These are phyloP conservation scores for Pseudorasbora parva DNA, from an alignment of 2,113 vertebrate genomes.

Conservation along the genomic window DNA sequence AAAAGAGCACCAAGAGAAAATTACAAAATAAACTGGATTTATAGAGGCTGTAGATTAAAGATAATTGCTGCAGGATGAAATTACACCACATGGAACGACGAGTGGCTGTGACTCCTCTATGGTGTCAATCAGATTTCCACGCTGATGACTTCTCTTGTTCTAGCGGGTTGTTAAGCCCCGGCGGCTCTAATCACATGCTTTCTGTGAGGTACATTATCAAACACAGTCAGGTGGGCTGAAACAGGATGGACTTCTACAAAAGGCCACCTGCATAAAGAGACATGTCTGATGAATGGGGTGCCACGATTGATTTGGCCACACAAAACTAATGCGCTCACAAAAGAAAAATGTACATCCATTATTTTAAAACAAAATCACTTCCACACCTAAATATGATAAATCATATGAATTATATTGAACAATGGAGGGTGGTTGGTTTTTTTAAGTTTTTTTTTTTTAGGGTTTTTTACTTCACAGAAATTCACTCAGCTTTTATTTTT, in stretches of 20 bases:
- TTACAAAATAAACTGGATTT: neutral
- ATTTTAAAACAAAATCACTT: neutral
- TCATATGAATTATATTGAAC: neutral
- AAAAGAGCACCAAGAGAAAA: neutral
- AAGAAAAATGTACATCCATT: neutral
- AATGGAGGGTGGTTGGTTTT: neutral
- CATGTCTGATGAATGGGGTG: constrained; percentile 23
- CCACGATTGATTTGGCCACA: neutral
- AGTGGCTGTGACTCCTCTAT: neutral
- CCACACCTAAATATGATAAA: neutral
- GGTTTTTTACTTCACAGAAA: neutral
- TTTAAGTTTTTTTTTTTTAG: neutral
- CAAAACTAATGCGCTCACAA: neutral
- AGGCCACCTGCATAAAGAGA: constrained; percentile 36
- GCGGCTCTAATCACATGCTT: neutral
- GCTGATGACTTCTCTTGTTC: constrained; percentile 46
- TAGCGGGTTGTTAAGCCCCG: constrained; percentile 13
- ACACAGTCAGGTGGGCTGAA: constrained; percentile 38
- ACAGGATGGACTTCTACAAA: constrained; percentile 25
- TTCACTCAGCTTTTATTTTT: neutral
- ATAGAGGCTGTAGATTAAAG: neutral
- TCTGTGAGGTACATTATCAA: constrained; percentile 13
- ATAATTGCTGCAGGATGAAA: constrained; percentile 22
- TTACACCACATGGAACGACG: neutral
- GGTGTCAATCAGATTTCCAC: neutral